Conservation (phyloP, 2,888 invertebrate genomes). For the Sicus ferrugineus region DNA sequence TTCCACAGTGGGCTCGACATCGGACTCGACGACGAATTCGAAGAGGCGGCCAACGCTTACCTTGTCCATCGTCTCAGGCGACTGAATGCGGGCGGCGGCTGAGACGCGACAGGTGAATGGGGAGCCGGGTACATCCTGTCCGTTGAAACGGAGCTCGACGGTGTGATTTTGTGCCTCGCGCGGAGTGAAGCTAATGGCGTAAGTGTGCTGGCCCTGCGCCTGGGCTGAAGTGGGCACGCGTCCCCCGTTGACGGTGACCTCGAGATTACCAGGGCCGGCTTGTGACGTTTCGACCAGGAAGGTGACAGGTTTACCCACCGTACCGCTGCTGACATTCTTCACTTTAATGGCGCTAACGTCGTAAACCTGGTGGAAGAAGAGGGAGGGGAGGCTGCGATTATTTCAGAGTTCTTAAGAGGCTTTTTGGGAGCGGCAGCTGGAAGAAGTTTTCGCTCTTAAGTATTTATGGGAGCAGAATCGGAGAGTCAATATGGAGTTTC, state of each 20-base stretch:
- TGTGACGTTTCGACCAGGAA: conserved; percentile 97
- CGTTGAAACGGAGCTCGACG: conserved; percentile 95
- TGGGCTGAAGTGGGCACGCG: conserved; percentile 96
- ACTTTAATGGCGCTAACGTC: conserved; percentile 94
- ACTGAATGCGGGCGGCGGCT: conserved; percentile 83
- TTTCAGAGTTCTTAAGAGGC: not conserved
- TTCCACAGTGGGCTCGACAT: conserved; percentile 81
- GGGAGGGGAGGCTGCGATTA: not conserved
- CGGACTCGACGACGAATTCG: conserved; percentile 87
- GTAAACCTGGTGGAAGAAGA: conserved; percentile 72
- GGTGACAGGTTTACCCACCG: conserved; percentile 89
- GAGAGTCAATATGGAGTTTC: not conserved
- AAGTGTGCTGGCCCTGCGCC: conserved; percentile 94
- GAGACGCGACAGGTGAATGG: conserved; percentile 69
- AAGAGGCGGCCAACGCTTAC: conserved; percentile 86
- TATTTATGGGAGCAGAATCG: not conserved
- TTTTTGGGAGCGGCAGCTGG: not conserved
- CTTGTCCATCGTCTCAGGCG: conserved; percentile 87
- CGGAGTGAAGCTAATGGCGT: conserved; percentile 97
- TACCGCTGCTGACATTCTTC: conserved; percentile 86
- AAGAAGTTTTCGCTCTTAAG: too few species aligned
- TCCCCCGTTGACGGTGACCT: conserved; percentile 98
- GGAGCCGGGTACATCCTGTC: conserved; percentile 89
- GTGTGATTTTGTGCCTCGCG: conserved; percentile 89
- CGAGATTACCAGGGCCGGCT: conserved; percentile 97